phyloP scores from a whole-genome alignment of 2,113 vertebrate species.

The Varanus salvator region DNA sequence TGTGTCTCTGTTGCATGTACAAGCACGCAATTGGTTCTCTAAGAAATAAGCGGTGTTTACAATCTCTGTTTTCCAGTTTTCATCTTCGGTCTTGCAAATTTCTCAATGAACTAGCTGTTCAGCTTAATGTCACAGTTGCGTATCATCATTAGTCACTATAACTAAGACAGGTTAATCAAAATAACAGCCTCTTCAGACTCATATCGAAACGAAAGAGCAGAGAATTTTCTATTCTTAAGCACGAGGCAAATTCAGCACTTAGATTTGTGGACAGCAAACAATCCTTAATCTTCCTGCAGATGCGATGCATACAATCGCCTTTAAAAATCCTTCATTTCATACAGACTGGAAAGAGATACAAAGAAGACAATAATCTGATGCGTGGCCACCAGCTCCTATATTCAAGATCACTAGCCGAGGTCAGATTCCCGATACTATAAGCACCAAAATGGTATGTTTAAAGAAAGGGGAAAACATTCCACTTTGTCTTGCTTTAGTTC shows the following conservation, averaged over 20 bases:
- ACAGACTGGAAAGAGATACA: background rate
- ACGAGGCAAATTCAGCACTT: slow-evolving; percentile 26
- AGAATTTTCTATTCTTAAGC: background rate
- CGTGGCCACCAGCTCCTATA: background rate
- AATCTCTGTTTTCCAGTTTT: no score
- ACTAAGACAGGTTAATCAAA: background rate
- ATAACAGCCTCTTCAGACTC: background rate
- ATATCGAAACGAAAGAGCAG: background rate
- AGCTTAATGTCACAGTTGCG: background rate
- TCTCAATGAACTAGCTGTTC: background rate
- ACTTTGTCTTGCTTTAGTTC: no score
- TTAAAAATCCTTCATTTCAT: background rate
- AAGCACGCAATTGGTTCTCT: background rate
- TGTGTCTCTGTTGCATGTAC: background rate
- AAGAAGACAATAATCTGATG: background rate
- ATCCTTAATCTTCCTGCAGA: background rate
- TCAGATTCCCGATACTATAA: background rate
- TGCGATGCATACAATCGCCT: background rate
- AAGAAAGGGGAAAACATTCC: background rate
- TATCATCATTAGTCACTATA: background rate
- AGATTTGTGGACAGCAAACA: slow-evolving; percentile 25
- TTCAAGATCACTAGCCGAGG: background rate
- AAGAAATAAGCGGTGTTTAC: background rate
- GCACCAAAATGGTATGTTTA: background rate
- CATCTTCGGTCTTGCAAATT: background rate